Base-by-base conservation (phyloP, 2,797 vertebrate genomes). In the Sitta carolinensis region DNA sequence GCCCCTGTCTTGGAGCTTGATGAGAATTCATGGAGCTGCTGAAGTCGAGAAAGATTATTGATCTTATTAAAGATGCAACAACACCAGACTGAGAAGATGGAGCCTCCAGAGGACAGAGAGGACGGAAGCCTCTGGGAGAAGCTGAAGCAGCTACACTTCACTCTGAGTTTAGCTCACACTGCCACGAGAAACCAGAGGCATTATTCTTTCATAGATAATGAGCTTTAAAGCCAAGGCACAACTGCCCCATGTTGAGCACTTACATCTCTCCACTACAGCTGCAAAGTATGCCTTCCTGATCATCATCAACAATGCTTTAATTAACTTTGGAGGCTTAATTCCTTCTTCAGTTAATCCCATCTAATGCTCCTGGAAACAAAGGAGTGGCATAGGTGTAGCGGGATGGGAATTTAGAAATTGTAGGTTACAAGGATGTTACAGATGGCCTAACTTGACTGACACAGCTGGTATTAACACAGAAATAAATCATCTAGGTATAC, bases 21-120 rank as follows among this genome's bases (percentile, higher is more conserved):
- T 95, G 84, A 75, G 89, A 93, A 92, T 95, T 91, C 95, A 95
- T 78, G 87, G 89, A 84, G 92, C 87, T 87, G 84, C 90, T 93
- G 52, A 89, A 81, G 12, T 68, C 0, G 0, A 87, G 84, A 32
- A 87, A 89, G 68, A 93, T 89, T 92, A 93, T 94, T 96, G 93
- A 93, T 95, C 84, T 84, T 89, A 78, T 81, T 94, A 89, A 95
- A 87, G 90, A 87, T 91, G 87, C 68, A 95, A 61, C 38, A 91
- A 75, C 90, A 74, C 30, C 58, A 85, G 81, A 14, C 64, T 67
- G 83, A 93, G 90, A 78, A 79, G 87, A 94, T 1, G 7, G n/a
- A 52, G 40, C 66, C 93, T 86, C 74, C 77, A 73, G 73, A 84
- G 84, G 40, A 78, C 63, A 52, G 42, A 77, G 66, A 80, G 50